Conservation (phyloP, 2,888 invertebrate genomes). For the Napeogenes sylphis region DNA sequence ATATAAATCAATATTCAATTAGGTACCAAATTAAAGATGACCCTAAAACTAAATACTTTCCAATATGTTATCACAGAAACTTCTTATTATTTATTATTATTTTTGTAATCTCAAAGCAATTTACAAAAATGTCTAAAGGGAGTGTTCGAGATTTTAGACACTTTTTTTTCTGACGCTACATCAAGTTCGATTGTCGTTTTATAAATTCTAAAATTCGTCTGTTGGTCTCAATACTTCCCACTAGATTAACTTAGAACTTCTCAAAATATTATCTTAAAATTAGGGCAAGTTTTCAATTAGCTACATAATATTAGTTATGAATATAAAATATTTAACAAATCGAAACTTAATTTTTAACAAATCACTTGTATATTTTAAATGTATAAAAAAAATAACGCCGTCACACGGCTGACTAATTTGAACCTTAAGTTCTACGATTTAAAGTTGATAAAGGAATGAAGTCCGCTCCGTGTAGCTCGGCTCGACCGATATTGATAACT, state of each 20-base stretch:
- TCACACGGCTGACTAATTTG: neutral
- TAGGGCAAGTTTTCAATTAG: no score
- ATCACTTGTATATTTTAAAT: no score
- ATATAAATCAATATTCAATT: neutral
- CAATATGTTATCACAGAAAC: neutral
- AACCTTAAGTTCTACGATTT: neutral
- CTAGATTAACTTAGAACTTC: neutral
- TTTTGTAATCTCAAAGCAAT: neutral
- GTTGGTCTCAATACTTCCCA: no score
- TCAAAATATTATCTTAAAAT: slow-evolving; percentile 6
- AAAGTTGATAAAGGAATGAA: slow-evolving; percentile 3
- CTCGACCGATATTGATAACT: slow-evolving; percentile 8
- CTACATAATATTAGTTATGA: no score
- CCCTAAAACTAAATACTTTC: neutral
- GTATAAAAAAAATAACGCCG: no score
- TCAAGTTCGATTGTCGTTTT: no score
- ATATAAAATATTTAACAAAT: neutral
- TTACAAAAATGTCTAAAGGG: neutral
- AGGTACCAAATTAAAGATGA: neutral
- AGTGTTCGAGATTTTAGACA: neutral
- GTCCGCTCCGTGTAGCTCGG: slow-evolving; percentile 1
- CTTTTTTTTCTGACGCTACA: neutral
- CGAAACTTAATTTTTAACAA: neutral
- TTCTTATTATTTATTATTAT: no score
- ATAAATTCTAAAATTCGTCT: no score